phyloP scores from a whole-genome alignment of 2,113 vertebrate genomes.

The Oxyruncus cristatus region DNA sequence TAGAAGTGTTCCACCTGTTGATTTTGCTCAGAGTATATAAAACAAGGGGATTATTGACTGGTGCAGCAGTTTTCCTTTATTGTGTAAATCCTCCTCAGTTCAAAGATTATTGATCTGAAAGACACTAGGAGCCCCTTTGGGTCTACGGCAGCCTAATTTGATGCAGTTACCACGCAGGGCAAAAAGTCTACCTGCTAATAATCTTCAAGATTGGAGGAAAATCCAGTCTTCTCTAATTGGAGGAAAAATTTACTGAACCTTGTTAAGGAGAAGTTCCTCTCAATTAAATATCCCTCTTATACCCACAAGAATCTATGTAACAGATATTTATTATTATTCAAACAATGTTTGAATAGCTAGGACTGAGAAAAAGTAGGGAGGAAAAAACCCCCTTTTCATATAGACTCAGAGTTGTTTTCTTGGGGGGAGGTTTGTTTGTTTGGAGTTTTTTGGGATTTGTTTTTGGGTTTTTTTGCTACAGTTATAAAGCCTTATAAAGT shows the following conservation, averaged over 20 bases:
- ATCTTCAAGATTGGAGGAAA: background rate
- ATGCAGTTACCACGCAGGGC: background rate
- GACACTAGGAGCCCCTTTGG: background rate
- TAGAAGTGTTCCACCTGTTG: background rate
- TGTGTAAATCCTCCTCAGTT: background rate
- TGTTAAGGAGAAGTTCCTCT: background rate
- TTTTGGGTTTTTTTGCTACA: background rate
- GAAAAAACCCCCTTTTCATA: no score
- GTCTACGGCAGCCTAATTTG: background rate
- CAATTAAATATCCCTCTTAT: background rate
- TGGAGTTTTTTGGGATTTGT: background rate
- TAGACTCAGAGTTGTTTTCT: accelerated
- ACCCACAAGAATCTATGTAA: background rate
- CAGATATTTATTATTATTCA: no score
- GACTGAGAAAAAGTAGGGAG: background rate
- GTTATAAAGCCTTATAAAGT: background rate
- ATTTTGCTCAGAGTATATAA: background rate
- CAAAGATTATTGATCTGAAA: background rate
- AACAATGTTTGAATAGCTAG: background rate
- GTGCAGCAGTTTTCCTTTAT: background rate
- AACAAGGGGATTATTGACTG: background rate
- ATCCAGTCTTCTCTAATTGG: background rate
- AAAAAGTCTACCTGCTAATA: background rate
- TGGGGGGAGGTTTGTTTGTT: background rate
- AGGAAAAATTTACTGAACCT: background rate